Conservation (phyloP, 1,140 invertebrate species). For the Drosophila nigromelanica region DNA sequence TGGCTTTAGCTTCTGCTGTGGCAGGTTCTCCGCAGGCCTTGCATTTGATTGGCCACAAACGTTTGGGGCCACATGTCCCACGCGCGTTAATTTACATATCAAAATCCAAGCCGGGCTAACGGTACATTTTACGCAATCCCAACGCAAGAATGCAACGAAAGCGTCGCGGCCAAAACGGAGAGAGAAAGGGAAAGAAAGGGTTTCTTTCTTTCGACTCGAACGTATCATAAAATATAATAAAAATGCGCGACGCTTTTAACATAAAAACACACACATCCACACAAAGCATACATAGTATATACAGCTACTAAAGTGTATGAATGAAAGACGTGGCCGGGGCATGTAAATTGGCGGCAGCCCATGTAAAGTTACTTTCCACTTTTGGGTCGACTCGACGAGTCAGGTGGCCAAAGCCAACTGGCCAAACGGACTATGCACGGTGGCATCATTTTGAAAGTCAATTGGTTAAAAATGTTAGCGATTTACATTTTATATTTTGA, state of each 20-base stretch:
- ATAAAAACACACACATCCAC: conserved; percentile 53
- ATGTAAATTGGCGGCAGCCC: conserved; percentile 67
- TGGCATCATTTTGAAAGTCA: not conserved
- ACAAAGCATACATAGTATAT: not conserved
- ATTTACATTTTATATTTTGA: not conserved
- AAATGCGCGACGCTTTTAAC: conserved; percentile 76
- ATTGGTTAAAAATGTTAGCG: not conserved
- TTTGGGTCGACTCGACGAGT: conserved; percentile 51
- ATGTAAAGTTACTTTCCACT: conserved; percentile 71
- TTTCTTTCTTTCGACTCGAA: conserved; percentile 57
- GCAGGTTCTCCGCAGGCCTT: conserved; percentile 40
- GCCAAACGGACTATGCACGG: conserved; percentile 49
- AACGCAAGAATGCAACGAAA: conserved; percentile 59
- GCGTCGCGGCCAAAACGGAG: conserved; percentile 8
- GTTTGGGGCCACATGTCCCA: conserved; percentile 66
- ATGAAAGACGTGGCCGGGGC: conserved; percentile 42
- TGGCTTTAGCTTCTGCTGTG: not conserved
- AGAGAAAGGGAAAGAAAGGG: conserved; percentile 67
- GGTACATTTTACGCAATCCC: conserved; percentile 75
- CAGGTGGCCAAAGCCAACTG: conserved; percentile 46
- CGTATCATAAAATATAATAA: conserved; percentile 77
- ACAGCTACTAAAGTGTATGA: conserved; percentile 28
- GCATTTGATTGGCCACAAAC: conserved; percentile 26
- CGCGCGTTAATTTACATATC: conserved; percentile 75
- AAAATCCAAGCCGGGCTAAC: conserved; percentile 68